A percentile compares a stretch with the other conserved stretches of the same genome.
These are phyloP conservation scores for Ophioninae sp. DNA, from an alignment of 2,888 invertebrate species.

Conservation along the genomic window DNA sequence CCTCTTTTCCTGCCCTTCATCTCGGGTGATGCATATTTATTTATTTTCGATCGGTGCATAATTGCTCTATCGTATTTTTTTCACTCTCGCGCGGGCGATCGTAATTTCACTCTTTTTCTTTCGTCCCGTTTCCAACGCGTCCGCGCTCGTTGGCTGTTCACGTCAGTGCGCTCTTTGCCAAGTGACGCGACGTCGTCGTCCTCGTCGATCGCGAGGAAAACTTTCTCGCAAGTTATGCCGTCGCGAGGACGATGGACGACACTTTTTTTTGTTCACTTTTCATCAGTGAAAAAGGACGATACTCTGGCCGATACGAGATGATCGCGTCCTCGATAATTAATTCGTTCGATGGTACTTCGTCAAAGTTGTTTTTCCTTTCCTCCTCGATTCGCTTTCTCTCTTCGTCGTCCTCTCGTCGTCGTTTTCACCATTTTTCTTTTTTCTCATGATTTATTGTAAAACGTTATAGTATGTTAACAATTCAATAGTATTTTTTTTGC, in stretches of 20 bases:
- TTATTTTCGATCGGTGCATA: conserved; percentile 35
- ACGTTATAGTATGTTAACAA: no score
- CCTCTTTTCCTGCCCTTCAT: not conserved
- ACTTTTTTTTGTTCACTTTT: not conserved
- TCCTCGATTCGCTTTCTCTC: no score
- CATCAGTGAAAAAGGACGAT: not conserved
- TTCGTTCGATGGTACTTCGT: not conserved
- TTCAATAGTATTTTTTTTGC: no score
- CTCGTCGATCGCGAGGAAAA: not conserved
- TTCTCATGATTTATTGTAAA: no score
- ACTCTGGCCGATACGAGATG: not conserved
- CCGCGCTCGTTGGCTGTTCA: not conserved
- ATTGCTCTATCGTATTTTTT: conserved; percentile 48
- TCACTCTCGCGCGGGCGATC: not conserved
- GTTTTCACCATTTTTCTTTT: not conserved
- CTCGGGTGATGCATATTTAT: conserved; percentile 45
- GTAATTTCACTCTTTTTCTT: conserved; percentile 12
- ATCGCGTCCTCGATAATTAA: not conserved
- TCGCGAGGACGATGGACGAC: not conserved
- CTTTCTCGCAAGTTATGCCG: not conserved
- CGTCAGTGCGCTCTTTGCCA: not conserved
- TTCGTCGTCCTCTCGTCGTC: not conserved
- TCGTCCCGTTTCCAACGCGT: not conserved
- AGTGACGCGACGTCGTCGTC: not conserved
- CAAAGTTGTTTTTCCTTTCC: no score